A percentile compares a stretch with the other conserved stretches of the same genome.
Conservation (phyloP, 1,140 invertebrate genomes). For the Apis laboriosa region DNA sequence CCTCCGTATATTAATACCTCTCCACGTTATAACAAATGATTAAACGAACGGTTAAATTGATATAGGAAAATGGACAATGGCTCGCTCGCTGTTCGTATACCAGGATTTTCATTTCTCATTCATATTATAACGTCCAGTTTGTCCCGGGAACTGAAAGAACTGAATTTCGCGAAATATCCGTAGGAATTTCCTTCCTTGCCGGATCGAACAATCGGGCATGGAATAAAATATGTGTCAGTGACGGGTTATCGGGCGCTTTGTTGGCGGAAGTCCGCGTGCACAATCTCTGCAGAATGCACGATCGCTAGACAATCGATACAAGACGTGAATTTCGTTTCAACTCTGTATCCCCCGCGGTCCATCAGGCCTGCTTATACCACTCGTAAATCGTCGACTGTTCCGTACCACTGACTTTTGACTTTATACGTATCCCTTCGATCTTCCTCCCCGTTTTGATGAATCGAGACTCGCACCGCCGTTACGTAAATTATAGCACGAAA, state of each 20-base stretch:
- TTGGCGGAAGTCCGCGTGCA: slow-evolving; percentile 16
- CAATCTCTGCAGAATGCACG: slow-evolving; percentile 11
- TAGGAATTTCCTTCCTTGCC: not conserved
- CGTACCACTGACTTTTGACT: slow-evolving; percentile 30
- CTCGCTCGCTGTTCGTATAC: not conserved
- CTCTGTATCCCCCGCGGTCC: not conserved
- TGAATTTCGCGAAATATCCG: not conserved
- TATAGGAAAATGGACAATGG: not conserved
- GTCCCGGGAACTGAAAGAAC: no score
- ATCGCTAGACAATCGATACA: slow-evolving; percentile 23
- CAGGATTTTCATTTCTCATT: not conserved
- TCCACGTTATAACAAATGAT: not conserved
- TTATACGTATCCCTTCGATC: slow-evolving; percentile 44
- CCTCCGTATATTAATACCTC: no score
- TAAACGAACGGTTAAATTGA: not conserved
- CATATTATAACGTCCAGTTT: not conserved
- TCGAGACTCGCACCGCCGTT: not conserved
- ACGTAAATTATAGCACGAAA: slow-evolving; percentile 7
- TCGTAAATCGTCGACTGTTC: not conserved
- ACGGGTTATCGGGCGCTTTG: slow-evolving; percentile 22
- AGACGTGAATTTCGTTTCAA: slow-evolving; percentile 11
- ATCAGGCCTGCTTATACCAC: slow-evolving; percentile 31
- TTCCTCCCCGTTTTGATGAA: not conserved
- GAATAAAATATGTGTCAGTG: not conserved
- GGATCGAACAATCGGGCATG: not conserved